Base-by-base conservation (phyloP, 2,888 invertebrate species). In the Seira ritae region DNA sequence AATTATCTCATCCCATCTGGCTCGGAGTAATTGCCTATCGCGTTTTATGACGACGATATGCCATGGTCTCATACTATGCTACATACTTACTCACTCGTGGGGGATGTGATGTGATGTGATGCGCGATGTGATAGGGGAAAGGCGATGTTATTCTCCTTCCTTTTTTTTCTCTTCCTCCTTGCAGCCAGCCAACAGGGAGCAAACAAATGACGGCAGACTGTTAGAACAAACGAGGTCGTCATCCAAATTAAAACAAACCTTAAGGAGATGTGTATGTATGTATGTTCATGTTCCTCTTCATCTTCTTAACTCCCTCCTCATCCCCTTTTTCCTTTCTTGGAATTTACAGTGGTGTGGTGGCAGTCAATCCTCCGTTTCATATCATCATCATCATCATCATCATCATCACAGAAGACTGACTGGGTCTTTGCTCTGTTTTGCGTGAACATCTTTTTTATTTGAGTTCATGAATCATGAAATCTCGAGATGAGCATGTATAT, bases 191-290 rank as follows among this genome's bases (percentile, higher is more conserved):
- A 55, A 55, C 55, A 17, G 15, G 55, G 55, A 55, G 12, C 15
- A 12, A 55, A 55, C 55, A 55, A 55, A 55, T 42, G 74, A 74
- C 66, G 42, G 42, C 75, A 74, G 79, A 73, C 72, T 83, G 79
- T 80, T 86, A 84, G 79, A 76, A 73, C 80, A 79, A 84, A 85
- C 76, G 85, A 87, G 84, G 81, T 84, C 84, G 81, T 84, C 84
- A 84, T 86, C 85, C 86, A 87, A 87, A 86, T 87, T 87, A 87
- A 86, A 87, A 83, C 78, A 85, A 81, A 85, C 87, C 87, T 84
- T 77, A 67, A 67, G 84, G 86, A 84, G 69, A 85, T 80, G 70
- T 75, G n/a, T n/a, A n/a, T n/a, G n/a, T 15, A 46, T 46, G 46
- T 24, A 76, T 50, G 71, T 71, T 55, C 10, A n/a, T n/a, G 31